Conservation (phyloP, 2,113 vertebrate genomes). For the Chascanopsetta lugubris region DNA sequence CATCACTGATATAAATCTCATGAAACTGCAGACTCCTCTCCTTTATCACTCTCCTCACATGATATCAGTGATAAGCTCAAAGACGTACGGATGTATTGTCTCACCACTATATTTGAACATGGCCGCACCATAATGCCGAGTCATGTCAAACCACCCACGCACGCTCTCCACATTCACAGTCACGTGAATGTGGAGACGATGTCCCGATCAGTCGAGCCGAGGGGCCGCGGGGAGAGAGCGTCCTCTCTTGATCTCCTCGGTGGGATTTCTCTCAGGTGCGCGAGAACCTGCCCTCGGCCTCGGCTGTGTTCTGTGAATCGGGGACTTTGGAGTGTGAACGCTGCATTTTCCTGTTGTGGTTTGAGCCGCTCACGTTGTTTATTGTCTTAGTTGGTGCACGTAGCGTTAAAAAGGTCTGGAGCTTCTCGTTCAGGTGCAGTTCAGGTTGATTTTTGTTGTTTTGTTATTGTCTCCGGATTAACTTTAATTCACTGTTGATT, state of each 20-base stretch:
- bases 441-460: constrained; percentile 6
- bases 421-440: constrained; percentile 3
- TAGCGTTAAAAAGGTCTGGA: constrained; percentile 14
- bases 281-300: background rate
- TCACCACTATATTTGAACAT: constrained; percentile 68
- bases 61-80: constrained; percentile 57
- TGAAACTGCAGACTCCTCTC: constrained; percentile 23
- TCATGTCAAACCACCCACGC: constrained; percentile 41
- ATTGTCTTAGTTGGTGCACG: background rate
- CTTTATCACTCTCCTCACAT: constrained; percentile 36
- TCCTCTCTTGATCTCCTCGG: constrained; percentile 10
- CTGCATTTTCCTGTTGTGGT: background rate
- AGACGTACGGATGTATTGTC: constrained; percentile 61
- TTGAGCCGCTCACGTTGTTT: no score
- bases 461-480: constrained; percentile 7
- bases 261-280: background rate
- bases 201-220: constrained; percentile 6
- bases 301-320: constrained; percentile 11
- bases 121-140: constrained; percentile 62
- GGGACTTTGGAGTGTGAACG: background rate
- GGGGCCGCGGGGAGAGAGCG: background rate
- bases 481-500: constrained; percentile 6
- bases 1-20: constrained; percentile 53
- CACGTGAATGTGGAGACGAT: background rate
- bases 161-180: constrained; percentile 29